phyloP scores from a whole-genome alignment of 2,888 invertebrate genomes.

The Xestia xanthographa region DNA sequence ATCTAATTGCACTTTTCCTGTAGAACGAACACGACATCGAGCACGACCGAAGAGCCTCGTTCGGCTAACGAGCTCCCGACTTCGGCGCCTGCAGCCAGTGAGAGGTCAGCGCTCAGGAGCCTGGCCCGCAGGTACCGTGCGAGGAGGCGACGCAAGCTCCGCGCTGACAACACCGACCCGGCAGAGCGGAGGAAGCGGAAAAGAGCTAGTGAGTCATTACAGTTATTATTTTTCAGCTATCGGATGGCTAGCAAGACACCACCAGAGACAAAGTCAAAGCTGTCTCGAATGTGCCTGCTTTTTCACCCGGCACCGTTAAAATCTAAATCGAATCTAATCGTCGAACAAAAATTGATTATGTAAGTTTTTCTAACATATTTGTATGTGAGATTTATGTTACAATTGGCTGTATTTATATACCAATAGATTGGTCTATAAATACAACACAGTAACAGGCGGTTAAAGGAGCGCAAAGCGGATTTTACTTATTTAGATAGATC shows the following conservation, averaged over 20 bases:
- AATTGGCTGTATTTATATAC: too few relatives aligned
- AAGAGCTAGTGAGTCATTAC: slow-evolving; percentile 83
- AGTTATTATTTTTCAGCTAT: too few relatives aligned
- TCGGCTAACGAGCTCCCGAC: slow-evolving; percentile 91
- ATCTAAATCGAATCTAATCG: too few relatives aligned
- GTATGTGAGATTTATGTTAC: too few relatives aligned
- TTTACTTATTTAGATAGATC: too few relatives aligned
- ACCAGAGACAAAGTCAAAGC: neutral
- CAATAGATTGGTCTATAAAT: too few relatives aligned
- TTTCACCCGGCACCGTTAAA: neutral
- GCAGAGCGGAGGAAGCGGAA: slow-evolving; percentile 89
- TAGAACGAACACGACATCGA: slow-evolving; percentile 79
- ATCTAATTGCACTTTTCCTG: slow-evolving; percentile 39
- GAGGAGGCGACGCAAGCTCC: slow-evolving; percentile 85
- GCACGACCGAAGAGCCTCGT: slow-evolving; percentile 86
- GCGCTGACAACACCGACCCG: slow-evolving; percentile 84
- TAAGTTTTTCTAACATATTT: too few relatives aligned
- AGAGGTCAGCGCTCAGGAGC: slow-evolving; percentile 91
- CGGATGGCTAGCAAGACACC: neutral
- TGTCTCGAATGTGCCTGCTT: neutral
- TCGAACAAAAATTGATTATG: too few relatives aligned
- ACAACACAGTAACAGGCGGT: too few relatives aligned
- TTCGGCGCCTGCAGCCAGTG: slow-evolving; percentile 92
- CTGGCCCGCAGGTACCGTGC: slow-evolving; percentile 92
- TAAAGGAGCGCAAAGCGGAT: too few relatives aligned